Evolutionary conservation across 1,140 invertebrate species (phyloP), one percentile per base, ranked within the genome.

Genomic region (Rhynchophorus ferrugineus): DNA sequence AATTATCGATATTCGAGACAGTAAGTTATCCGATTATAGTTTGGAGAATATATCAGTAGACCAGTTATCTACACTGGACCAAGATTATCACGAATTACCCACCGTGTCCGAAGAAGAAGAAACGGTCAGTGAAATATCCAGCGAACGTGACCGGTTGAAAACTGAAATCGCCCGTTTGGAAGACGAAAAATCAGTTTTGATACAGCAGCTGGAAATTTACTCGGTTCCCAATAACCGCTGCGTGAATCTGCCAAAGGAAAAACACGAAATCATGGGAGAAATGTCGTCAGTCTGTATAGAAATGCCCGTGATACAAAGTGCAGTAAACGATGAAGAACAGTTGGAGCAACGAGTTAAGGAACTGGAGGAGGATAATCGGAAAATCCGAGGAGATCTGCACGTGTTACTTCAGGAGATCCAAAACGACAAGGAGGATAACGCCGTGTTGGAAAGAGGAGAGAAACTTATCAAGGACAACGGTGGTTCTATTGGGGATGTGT

Each of bases 291-390:
- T 3, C 13, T 35, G 29, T 39, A 17, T 17, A 17, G n/a, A 11
- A 21, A 19, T 19, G 19, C 1, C 19, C 9, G 11, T 16, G 3
- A 8, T 11, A 29, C 24, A 29, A 29, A 36, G 45, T 9, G 44
- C 51, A 7, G 47, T 44, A 13, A 54, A 54, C 41, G 37, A 54
- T 16, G 51, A 47, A 16, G 44, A 54, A 24, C 13, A 42, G 14
- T 22, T 54, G 18, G 44, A 21, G 7, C 44, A 54, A 19, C 9
- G 44, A 6, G 42, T 47, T 17, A 39, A 37, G 37, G 44, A 54
- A 13, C 14, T 54, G 22, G 51, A 54, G 19, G 44, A 47, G 17
- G 44, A 54, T n/a, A 42, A 47, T 19, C 20, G 38, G 11, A 8
- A 38, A 17, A 54, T 47, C n/a, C 17, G 29, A 24, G 29, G 44